phyloP scores from a whole-genome alignment of 2,888 invertebrate species.

The Tryphoninae sp. region DNA sequence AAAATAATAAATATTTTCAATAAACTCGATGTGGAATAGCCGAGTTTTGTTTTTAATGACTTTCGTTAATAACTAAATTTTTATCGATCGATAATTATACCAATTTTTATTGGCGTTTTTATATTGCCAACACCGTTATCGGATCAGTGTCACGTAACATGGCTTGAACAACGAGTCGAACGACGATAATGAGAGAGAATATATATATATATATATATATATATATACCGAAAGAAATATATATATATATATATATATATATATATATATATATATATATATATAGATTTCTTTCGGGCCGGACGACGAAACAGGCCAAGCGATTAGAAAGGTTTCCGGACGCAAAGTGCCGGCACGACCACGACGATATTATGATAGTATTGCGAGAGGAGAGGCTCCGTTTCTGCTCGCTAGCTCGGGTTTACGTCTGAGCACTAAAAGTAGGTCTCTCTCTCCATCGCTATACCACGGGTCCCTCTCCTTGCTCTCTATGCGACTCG shows the following conservation, averaged over 20 bases:
- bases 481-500: constrained; percentile 45
- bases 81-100: too few species aligned
- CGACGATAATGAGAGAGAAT: not conserved
- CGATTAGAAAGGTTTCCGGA: constrained; percentile 66
- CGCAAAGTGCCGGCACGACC: constrained; percentile 4
- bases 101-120: not conserved
- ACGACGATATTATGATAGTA: constrained; percentile 53
- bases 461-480: not conserved
- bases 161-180: constrained; percentile 18
- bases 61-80: too few species aligned
- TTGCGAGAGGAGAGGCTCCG: constrained; percentile 41
- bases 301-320: constrained; percentile 62
- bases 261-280: constrained; percentile 32
- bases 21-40: too few species aligned
- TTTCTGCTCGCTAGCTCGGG: constrained; percentile 52
- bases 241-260: constrained; percentile 38
- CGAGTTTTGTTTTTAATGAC: too few species aligned
- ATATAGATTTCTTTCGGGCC: constrained; percentile 47
- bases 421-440: constrained; percentile 54
- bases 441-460: constrained; percentile 57
- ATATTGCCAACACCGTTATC: not conserved
- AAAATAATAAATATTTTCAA: too few species aligned
- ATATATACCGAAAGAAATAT: constrained; percentile 23
- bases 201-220: constrained; percentile 33
- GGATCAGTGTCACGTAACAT: constrained; percentile 35